Evolutionary conservation across 1,140 invertebrate species (phyloP).

Genomic region (Latrodectus geometricus): DNA sequence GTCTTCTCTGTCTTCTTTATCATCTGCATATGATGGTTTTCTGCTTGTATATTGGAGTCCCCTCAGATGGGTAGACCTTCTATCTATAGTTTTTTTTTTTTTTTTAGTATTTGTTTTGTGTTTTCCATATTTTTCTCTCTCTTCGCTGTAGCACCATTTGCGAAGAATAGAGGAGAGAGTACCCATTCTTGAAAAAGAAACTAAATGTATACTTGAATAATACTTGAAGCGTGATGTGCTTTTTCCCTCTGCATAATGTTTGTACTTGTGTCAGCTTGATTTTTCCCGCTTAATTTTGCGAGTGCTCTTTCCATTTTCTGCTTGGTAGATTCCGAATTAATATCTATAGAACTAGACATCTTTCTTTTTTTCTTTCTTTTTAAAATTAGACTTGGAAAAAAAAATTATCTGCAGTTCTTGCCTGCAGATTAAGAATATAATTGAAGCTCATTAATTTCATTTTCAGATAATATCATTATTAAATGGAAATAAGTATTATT

Average conservation of each 20-base stretch:
- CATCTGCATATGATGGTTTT: constrained; percentile 56
- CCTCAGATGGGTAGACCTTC: constrained; percentile 6
- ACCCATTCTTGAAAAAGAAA: constrained; percentile 19
- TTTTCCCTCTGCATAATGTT: constrained; percentile 9
- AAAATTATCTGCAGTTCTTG: no score
- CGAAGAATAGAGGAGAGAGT: constrained; percentile 4
- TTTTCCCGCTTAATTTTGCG: constrained; percentile 37
- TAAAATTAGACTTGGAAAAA: no score
- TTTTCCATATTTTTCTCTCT: background rate
- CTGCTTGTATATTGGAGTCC: constrained; percentile 14
- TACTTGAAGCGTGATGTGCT: constrained; percentile 29
- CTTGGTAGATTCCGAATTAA: constrained; percentile 38
- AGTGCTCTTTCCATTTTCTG: constrained; percentile 48
- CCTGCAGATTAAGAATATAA: no score
- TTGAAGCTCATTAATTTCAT: no score
- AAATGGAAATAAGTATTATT: no score
- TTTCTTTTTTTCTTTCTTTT: background rate
- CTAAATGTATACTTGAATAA: background rate
- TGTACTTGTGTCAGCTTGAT: constrained; percentile 26
- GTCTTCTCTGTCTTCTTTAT: constrained; percentile 40
- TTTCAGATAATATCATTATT: no score
- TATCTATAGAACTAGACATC: constrained; percentile 5
- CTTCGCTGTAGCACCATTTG: constrained; percentile 20
- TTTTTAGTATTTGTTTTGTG: background rate
- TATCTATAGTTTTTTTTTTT: background rate